These are phyloP conservation scores for Ianthella basta DNA, from an alignment of 37 sponge, comb jelly and placozoan species.

Conservation along the genomic window DNA sequence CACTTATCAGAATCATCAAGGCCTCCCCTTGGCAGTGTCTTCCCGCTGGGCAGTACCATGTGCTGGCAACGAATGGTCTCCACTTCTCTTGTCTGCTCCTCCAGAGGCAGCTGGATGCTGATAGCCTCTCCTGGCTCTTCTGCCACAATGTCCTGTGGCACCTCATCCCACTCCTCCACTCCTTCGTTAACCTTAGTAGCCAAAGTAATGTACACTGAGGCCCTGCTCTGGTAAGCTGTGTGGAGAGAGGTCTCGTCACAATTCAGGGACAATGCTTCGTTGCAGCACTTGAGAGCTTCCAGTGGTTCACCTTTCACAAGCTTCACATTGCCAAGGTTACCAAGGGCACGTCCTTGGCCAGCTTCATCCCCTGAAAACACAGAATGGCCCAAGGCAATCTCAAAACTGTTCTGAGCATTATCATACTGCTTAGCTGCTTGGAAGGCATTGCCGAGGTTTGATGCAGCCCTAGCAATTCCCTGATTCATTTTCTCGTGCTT, in stretches of 20 bases:
- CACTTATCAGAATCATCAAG: conserved; percentile 2
- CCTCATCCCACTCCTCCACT: conserved; percentile 15
- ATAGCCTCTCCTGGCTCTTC: neutral
- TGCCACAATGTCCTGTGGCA: conserved; percentile 4
- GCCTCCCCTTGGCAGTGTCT: neutral
- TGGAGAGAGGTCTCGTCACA: conserved; percentile 40
- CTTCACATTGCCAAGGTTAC: conserved; percentile 77
- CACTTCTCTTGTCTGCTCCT: neutral
- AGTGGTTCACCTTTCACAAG: conserved; percentile 44
- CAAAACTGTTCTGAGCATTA: conserved; percentile 60
- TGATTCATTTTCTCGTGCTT: conserved; percentile 48
- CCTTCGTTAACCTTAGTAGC: conserved; percentile 22
- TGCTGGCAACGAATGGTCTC: neutral
- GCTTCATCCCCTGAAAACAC: conserved; percentile 57
- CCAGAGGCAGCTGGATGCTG: neutral
- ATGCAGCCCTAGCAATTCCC: conserved; percentile 65
- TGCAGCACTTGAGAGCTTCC: conserved; percentile 55
- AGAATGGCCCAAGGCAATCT: conserved; percentile 64
- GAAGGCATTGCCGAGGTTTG: conserved; percentile 72
- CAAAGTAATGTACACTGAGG: conserved; percentile 64
- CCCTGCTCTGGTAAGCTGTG: conserved; percentile 73
- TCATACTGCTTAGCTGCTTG: conserved; percentile 52
- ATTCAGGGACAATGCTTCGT: conserved; percentile 57
- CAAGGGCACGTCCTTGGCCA: conserved; percentile 70
- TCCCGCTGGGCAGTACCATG: neutral